These are phyloP conservation scores for Sphinx pinastri DNA, from an alignment of 2,888 invertebrate species.

Conservation along the genomic window DNA sequence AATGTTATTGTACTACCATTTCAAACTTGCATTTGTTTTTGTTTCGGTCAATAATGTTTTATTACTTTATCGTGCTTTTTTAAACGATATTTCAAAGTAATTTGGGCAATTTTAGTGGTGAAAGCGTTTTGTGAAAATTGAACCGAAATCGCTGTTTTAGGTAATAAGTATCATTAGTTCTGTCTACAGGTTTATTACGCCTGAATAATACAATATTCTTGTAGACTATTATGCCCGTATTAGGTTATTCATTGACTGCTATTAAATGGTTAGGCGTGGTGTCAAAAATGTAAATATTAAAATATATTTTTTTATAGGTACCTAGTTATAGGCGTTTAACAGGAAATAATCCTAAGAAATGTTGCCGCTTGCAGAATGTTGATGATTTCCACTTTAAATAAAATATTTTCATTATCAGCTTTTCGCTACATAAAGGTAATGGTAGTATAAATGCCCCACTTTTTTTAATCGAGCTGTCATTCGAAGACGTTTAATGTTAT, in stretches of 20 bases:
- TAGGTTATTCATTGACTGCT: neutral
- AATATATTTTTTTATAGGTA: too few relatives aligned
- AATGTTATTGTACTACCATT: slow-evolving; percentile 33
- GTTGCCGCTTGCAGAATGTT: too few relatives aligned
- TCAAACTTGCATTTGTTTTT: slow-evolving; percentile 54
- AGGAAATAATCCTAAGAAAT: too few relatives aligned
- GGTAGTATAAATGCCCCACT: too few relatives aligned
- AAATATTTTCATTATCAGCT: too few relatives aligned
- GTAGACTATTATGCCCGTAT: neutral
- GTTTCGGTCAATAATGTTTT: slow-evolving; percentile 55
- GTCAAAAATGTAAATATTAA: too few relatives aligned
- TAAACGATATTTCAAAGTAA: slow-evolving; percentile 34
- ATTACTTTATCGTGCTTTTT: slow-evolving; percentile 62
- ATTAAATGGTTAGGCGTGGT: too few relatives aligned
- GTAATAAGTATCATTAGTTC: slow-evolving; percentile 15
- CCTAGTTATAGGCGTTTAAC: too few relatives aligned
- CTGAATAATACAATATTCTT: neutral
- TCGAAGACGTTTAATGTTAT: too few relatives aligned
- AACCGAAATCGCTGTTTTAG: slow-evolving; percentile 37
- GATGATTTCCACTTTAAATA: too few relatives aligned
- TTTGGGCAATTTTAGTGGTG: slow-evolving; percentile 35
- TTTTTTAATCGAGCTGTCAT: too few relatives aligned
- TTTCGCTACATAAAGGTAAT: too few relatives aligned
- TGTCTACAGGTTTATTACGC: neutral
- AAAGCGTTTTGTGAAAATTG: slow-evolving; percentile 40